Evolutionary conservation across 2,797 vertebrate species (phyloP).

Genomic region (Chiroxiphia lanceolata): DNA sequence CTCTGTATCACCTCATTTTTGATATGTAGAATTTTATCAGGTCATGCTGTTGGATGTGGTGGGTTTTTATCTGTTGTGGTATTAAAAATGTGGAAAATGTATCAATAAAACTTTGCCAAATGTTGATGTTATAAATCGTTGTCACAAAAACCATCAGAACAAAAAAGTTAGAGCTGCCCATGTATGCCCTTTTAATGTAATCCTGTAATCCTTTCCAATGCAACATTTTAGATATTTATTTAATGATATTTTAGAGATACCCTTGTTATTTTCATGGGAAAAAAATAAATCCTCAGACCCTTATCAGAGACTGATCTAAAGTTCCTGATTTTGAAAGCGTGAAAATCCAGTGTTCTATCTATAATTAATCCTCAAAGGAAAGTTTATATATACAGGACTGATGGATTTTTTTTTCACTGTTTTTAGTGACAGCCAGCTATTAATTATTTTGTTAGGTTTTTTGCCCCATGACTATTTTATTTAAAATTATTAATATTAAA

Average conservation of each 20-base stretch:
- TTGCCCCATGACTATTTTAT: neutral
- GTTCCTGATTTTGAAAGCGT: neutral
- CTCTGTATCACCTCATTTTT: neutral
- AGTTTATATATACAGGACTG: neutral
- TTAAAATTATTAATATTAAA: neutral
- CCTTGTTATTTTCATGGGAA: neutral
- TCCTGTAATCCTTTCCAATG: neutral
- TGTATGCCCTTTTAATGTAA: neutral
- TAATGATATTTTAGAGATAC: neutral
- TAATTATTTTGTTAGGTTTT: neutral
- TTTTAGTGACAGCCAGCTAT: neutral
- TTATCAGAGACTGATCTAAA: neutral
- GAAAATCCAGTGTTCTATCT: neutral
- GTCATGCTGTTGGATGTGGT: neutral
- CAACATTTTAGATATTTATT: neutral
- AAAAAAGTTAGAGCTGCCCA: neutral
- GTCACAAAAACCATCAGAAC: neutral
- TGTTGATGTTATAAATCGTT: neutral
- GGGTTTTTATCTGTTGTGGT: neutral
- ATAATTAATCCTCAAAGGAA: slow-evolving; percentile 29
- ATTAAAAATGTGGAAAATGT: neutral
- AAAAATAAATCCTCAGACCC: neutral
- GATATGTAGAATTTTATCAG: neutral
- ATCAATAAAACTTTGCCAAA: neutral
- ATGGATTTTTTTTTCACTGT: neutral